Evolutionary conservation across 2,888 invertebrate species (phyloP), one percentile per base, ranked within the genome.

Genomic region (Julus scandinavius): DNA sequence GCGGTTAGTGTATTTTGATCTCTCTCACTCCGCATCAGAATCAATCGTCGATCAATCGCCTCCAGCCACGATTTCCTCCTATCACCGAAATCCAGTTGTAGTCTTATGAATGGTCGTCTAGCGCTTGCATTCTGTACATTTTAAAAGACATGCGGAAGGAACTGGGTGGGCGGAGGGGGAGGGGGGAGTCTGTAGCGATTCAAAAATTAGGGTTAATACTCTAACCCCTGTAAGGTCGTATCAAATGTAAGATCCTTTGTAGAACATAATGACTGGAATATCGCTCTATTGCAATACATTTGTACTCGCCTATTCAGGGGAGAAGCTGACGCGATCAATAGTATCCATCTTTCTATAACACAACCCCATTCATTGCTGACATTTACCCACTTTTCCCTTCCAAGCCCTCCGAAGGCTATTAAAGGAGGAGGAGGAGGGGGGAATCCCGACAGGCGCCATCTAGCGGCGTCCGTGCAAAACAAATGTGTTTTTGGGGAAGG

Each of bases 41-140:
- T 72, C 72, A 72, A 72, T 72, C 72, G 72, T 72, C 72, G 72
- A 72, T 72, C 72, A 72, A 72, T 72, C 72, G 72, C 72, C 72
- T 9, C 29, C 20, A 72, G 72, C 29, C 72, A 63, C 58, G n/a
- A 63, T 63, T 63, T 63, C 29, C 29, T 7, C 29, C 72, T 72
- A 72, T 72, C 72, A 72, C 29, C 9, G 72, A 20, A 72, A 20
- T 20, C 72, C 72, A 72, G 72, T 29, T 11, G 58, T 54, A 63
- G n/a, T 63, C 58, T 63, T 63, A 5, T 63, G 17, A 63, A 29
- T 6, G 29, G 72, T 72, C 29, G 20, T 72, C 72, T 72, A 72
- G 20, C 72, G 72, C 20, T 45, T 72, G 72, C 72, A 29, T 29
- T 72, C 20, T 72, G 20, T 29, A 72, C 72, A 29, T 72, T 63